These are phyloP conservation scores for Chorisops tibialis DNA, from an alignment of 2,888 invertebrate genomes.

Conservation along the genomic window DNA sequence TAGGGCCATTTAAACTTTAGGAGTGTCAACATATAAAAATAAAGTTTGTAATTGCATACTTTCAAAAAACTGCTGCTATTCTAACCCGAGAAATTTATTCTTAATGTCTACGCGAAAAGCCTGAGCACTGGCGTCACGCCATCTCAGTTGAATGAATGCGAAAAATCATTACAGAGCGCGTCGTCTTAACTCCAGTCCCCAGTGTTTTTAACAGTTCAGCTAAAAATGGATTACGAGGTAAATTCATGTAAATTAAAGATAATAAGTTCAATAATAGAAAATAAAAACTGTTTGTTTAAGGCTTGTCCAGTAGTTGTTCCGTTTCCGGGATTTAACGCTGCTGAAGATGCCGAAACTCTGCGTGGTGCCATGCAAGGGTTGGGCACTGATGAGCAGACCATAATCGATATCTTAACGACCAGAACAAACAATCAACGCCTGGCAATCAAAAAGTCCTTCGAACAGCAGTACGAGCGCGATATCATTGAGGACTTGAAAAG, in stretches of 20 bases:
- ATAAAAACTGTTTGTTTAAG: conserved; percentile 28
- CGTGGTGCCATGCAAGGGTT: conserved; percentile 69
- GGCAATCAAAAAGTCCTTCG: conserved; percentile 62
- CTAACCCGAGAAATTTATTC: too few species aligned
- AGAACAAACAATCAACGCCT: conserved; percentile 69
- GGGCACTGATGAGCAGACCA: conserved; percentile 69
- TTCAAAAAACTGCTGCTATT: too few species aligned
- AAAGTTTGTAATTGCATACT: too few species aligned
- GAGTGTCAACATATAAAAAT: too few species aligned
- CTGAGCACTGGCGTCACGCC: too few species aligned
- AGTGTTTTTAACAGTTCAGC: too few species aligned
- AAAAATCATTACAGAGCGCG: too few species aligned
- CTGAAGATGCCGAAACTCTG: conserved; percentile 61
- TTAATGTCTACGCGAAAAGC: too few species aligned
- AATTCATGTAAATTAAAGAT: background rate
- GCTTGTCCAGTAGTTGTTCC: conserved; percentile 58
- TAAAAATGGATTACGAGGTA: conserved; percentile 19
- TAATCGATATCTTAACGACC: conserved; percentile 66
- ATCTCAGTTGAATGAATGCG: too few species aligned
- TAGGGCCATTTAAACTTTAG: too few species aligned
- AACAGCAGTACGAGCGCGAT: conserved; percentile 58
- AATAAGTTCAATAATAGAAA: too few species aligned
- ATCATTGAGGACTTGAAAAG: conserved; percentile 66
- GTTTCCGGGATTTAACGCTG: conserved; percentile 58
- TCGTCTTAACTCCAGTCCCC: too few species aligned